Conservation (phyloP, 2,888 invertebrate genomes). For the Caenorhabditis panamensis region DNA sequence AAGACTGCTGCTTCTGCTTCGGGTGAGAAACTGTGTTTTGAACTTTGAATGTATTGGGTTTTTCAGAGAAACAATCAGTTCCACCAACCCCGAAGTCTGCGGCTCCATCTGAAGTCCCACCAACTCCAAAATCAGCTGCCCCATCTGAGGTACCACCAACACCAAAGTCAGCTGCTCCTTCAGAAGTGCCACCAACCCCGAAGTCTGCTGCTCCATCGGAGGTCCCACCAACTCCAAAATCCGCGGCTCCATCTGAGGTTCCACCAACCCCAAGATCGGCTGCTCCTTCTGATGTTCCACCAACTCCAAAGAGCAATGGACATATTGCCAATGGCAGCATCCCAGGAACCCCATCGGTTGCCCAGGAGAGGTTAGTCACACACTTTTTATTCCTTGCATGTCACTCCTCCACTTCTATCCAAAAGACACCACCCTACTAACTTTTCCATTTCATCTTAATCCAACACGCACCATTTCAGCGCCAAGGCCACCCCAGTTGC, state of each 20-base stretch:
- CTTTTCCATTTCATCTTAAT: slow-evolving; percentile 26
- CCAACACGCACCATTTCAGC: slow-evolving; percentile 43
- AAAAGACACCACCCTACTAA: too few species aligned
- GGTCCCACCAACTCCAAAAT: slow-evolving; percentile 65
- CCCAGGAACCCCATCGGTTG: slow-evolving; percentile 67
- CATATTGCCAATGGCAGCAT: slow-evolving; percentile 65
- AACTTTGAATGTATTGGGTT: too few species aligned
- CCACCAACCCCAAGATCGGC: slow-evolving; percentile 69
- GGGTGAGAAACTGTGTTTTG: slow-evolving; percentile 18
- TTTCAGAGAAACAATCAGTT: too few species aligned
- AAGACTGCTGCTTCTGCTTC: slow-evolving; percentile 65
- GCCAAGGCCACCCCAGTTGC: slow-evolving; percentile 49
- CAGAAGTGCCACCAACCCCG: slow-evolving; percentile 60
- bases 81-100: slow-evolving; percentile 63
- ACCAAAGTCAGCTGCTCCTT: slow-evolving; percentile 61
- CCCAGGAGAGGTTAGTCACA: slow-evolving; percentile 41
- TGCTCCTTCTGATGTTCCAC: slow-evolving; percentile 58
- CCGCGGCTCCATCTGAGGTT: slow-evolving; percentile 59
- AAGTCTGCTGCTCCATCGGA: slow-evolving; percentile 56
- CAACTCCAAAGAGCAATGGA: slow-evolving; percentile 61
- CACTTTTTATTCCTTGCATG: background rate
- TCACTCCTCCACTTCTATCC: slow-evolving; percentile 1
- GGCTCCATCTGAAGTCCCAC: slow-evolving; percentile 58
- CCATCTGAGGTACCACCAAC: slow-evolving; percentile 63
- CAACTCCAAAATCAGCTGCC: slow-evolving; percentile 64